Evolutionary conservation across 2,888 invertebrate species (phyloP).

Genomic region (Ligdia adustata): DNA sequence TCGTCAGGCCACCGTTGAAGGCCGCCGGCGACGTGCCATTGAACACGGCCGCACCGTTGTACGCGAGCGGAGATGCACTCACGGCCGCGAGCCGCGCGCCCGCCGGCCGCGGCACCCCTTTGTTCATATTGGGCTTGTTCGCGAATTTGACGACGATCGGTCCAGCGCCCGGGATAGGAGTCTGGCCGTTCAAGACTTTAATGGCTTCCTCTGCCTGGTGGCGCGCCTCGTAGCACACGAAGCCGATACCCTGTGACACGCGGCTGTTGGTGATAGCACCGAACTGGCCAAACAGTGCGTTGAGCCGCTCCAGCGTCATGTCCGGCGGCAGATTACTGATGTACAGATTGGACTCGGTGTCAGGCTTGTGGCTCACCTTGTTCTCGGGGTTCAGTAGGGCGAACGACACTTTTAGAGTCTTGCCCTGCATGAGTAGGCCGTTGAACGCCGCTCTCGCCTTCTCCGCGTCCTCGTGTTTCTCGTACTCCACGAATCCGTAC

Average conservation of each 20-base stretch:
- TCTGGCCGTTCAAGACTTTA: conserved; percentile 71
- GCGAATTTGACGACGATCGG: conserved; percentile 79
- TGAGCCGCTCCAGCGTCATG: conserved; percentile 79
- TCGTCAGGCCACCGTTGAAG: conserved; percentile 69
- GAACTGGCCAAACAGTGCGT: conserved; percentile 70
- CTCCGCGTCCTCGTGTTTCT: conserved; percentile 81
- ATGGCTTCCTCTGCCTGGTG: conserved; percentile 79
- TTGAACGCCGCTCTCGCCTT: conserved; percentile 81
- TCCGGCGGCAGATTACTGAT: conserved; percentile 81
- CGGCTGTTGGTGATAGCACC: conserved; percentile 79
- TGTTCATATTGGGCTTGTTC: conserved; percentile 76
- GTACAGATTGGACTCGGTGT: conserved; percentile 80
- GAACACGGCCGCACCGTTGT: conserved; percentile 73
- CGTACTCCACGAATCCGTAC: conserved; percentile 80
- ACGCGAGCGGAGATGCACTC: conserved; percentile 64
- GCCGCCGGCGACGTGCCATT: conserved; percentile 69
- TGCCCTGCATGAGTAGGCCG: conserved; percentile 81
- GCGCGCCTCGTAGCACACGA: conserved; percentile 77
- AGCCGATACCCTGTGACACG: conserved; percentile 80
- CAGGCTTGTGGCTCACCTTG: conserved; percentile 79
- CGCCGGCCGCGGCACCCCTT: conserved; percentile 67
- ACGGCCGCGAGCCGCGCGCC: conserved; percentile 59
- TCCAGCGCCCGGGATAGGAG: conserved; percentile 72
- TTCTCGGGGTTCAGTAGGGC: conserved; percentile 81
- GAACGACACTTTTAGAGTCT: conserved; percentile 80